Conservation (phyloP, 2,888 invertebrate genomes). For the Dorcus hopei region DNA sequence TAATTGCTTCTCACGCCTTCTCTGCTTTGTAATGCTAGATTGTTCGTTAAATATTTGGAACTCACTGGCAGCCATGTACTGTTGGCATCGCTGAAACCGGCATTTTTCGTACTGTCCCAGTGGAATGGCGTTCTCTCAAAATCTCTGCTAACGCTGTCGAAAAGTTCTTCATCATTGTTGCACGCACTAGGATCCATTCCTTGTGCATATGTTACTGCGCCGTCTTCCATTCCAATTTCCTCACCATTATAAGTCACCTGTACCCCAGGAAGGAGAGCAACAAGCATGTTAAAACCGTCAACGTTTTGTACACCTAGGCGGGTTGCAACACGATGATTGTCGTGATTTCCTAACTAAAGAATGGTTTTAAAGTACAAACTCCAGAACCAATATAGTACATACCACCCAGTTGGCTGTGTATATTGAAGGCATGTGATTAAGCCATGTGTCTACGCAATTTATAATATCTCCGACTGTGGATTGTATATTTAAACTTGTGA, state of each 20-base stretch:
- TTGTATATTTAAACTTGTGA: slow-evolving; percentile 56
- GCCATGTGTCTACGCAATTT: slow-evolving; percentile 61
- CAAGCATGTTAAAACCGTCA: slow-evolving; percentile 70
- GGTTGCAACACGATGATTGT: slow-evolving; percentile 66
- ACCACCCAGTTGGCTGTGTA: slow-evolving; percentile 76
- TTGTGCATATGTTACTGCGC: slow-evolving; percentile 51
- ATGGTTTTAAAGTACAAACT: too few relatives aligned
- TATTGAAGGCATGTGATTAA: slow-evolving; percentile 60
- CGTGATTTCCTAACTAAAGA: slow-evolving; percentile 70
- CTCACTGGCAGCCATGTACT: slow-evolving; percentile 70
- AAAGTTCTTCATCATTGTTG: slow-evolving; percentile 58
- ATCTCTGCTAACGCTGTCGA: slow-evolving; percentile 61
- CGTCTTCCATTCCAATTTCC: slow-evolving; percentile 70
- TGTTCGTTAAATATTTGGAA: slow-evolving; percentile 56
- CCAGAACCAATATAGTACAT: slow-evolving; percentile 38
- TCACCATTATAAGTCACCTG: slow-evolving; percentile 86
- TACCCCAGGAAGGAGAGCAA: slow-evolving; percentile 78
- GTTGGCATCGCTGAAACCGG: slow-evolving; percentile 52
- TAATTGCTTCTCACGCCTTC: slow-evolving; percentile 55
- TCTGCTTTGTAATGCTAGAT: slow-evolving; percentile 55
- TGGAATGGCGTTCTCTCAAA: slow-evolving; percentile 79
- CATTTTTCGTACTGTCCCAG: slow-evolving; percentile 62
- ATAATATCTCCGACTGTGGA: slow-evolving; percentile 63
- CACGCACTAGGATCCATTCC: slow-evolving; percentile 57
- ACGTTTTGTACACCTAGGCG: slow-evolving; percentile 55